Evolutionary conservation across 2,113 vertebrate species (phyloP).

Genomic region (Rattus norvegicus): GRCr8 NC_086021.1:69242001-69242500

Average conservation of each 20-base stretch:
- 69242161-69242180: not conserved
- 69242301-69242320: not conserved
- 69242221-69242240: not conserved
- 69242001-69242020: not conserved
- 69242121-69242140: not conserved
- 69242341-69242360: not conserved
- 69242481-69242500: not conserved
- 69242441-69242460: not conserved
- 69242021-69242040: not conserved
- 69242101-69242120: not conserved
- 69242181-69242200: not conserved
- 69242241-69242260: not conserved
- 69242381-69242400: not conserved
- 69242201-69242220: not conserved
- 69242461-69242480: not conserved
- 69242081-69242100: not conserved
- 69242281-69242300: not conserved
- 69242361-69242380: not conserved
- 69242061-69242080: not conserved
- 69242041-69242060: not conserved
- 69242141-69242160: not conserved
- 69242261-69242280: too few relatives aligned
- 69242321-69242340: not conserved
- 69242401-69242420: not conserved
- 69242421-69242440: not conserved